Evolutionary conservation across 2,797 vertebrate genomes (phyloP).

Genomic region (Buphagus erythrorhynchus): DNA sequence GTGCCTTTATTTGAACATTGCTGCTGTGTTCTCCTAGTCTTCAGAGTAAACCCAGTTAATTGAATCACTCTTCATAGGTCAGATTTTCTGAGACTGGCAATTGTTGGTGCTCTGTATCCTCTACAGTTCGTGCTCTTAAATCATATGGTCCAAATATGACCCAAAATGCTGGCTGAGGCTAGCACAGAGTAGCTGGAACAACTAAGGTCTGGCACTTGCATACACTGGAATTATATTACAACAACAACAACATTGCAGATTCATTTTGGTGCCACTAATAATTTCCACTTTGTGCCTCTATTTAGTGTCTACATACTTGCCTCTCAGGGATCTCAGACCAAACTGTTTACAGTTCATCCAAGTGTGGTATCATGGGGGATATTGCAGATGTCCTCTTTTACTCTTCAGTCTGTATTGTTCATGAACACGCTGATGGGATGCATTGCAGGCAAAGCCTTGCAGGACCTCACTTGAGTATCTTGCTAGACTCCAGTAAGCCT

Average conservation of each 20-base stretch:
- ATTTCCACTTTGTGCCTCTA: neutral
- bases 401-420: neutral
- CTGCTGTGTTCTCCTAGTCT: neutral
- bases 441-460: neutral
- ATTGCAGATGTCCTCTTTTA: neutral
- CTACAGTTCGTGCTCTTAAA: neutral
- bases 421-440: neutral
- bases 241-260: neutral
- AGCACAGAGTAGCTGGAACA: neutral
- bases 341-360: neutral
- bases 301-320: neutral
- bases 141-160: neutral
- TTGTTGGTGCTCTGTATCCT: neutral
- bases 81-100: neutral
- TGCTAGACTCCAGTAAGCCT: neutral
- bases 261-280: neutral
- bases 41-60: neutral
- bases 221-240: neutral
- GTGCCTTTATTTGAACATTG: neutral
- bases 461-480: neutral
- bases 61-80: neutral
- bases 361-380: neutral
- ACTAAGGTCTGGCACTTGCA: neutral
- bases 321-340: neutral
- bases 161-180: neutral